These are phyloP conservation scores for Polydrusus cervinus DNA, from an alignment of 2,888 invertebrate species.

Conservation along the genomic window DNA sequence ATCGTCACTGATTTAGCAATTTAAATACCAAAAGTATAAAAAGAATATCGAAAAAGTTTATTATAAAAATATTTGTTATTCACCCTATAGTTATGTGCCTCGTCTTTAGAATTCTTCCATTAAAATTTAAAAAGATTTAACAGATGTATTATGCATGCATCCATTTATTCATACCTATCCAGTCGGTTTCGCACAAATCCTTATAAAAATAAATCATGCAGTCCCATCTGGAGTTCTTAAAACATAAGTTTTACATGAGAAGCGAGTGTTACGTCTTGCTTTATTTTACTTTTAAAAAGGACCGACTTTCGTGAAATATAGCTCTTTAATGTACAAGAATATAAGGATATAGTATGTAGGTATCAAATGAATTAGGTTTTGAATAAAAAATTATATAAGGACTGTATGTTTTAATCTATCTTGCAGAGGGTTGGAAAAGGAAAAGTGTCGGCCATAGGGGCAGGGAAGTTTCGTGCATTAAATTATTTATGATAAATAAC, in stretches of 20 bases:
- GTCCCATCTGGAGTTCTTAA: slow-evolving; percentile 40
- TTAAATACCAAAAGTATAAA: too few species aligned
- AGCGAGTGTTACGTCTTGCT: slow-evolving; percentile 12
- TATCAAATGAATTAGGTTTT: background rate
- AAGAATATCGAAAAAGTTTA: too few species aligned
- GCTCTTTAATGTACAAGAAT: background rate
- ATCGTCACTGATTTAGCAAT: too few species aligned
- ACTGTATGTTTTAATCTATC: too few species aligned
- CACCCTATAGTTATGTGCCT: too few species aligned
- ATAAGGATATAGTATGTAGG: background rate
- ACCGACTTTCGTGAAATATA: background rate
- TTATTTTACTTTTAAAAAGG: slow-evolving; percentile 20
- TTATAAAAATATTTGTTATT: too few species aligned
- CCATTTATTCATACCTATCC: slow-evolving; percentile 37
- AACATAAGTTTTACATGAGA: slow-evolving; percentile 47
- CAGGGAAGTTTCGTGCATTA: too few species aligned
- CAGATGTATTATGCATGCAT: slow-evolving; percentile 42
- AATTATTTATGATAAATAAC: too few species aligned
- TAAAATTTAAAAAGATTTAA: background rate
- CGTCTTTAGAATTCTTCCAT: background rate
- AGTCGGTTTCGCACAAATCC: slow-evolving; percentile 41
- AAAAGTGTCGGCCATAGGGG: too few species aligned
- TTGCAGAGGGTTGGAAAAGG: too few species aligned
- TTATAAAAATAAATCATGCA: slow-evolving; percentile 51
- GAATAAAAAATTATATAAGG: too few species aligned